Conservation (phyloP, 2,888 invertebrate species). For the Netelia melanura region DNA sequence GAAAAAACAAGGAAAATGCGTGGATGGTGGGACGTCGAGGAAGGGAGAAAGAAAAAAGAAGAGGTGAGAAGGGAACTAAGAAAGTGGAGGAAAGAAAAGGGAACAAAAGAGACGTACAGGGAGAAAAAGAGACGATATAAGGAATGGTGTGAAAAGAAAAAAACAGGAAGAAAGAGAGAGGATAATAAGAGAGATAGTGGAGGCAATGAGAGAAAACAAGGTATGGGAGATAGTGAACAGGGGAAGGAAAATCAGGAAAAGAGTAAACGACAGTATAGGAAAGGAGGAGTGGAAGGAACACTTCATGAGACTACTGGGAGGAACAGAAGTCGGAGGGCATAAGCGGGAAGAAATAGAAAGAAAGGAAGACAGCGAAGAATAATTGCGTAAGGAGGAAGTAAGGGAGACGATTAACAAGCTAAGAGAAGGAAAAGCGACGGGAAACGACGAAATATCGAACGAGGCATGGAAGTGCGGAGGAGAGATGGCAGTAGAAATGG, state of each 20-base stretch:
- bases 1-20: not conserved
- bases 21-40: not conserved
- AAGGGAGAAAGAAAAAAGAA: conserved; percentile 57
- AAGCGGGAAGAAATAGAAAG: too few species aligned
- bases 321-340: not conserved
- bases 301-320: not conserved
- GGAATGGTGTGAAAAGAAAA: conserved; percentile 17
- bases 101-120: not conserved
- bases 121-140: not conserved
- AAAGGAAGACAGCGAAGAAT: not conserved
- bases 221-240: too few species aligned
- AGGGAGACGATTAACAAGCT: not conserved
- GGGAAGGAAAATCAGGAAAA: conserved; percentile 20
- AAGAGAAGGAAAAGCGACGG: not conserved
- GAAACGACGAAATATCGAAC: not conserved
- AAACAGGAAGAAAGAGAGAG: conserved; percentile 4
- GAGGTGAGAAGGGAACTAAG: conserved; percentile 55
- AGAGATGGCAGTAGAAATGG: not conserved
- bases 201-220: not conserved
- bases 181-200: conserved; percentile 24
- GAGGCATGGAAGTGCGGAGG: not conserved
- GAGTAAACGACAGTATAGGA: not conserved
- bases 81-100: conserved; percentile 47
- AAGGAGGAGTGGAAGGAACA: conserved; percentile 12
- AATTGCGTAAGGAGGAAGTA: not conserved